A percentile compares a stretch with the other conserved stretches of the same genome.
Evolutionary conservation across 2,888 invertebrate genomes (phyloP).

Genomic region (Hemithea aestivaria): DNA sequence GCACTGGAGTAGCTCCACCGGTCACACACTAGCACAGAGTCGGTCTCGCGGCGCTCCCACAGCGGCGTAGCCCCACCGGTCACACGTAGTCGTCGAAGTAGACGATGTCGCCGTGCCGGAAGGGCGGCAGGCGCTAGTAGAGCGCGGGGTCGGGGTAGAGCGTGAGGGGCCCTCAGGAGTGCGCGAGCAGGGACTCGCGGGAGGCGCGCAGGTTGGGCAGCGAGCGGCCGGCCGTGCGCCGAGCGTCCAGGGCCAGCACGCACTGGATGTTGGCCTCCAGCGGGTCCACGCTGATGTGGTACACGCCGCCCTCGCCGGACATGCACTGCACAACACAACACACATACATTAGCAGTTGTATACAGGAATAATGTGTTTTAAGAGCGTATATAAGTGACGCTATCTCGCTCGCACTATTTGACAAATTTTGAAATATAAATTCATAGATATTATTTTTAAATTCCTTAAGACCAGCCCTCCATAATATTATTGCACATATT

Average conservation of each 20-base stretch:
- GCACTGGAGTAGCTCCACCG: no score
- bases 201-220: constrained; percentile 86
- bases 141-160: constrained; percentile 67
- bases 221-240: constrained; percentile 66
- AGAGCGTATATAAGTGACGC: no score
- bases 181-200: constrained; percentile 50
- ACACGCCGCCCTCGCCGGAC: constrained; percentile 54
- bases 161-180: constrained; percentile 62
- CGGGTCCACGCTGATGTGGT: constrained; percentile 72
- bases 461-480: no score
- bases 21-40: no score
- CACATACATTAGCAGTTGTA: no score
- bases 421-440: no score
- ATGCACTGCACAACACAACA: constrained; percentile 29
- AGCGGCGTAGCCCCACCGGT: constrained; percentile 13
- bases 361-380: no score
- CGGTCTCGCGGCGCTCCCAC: neutral
- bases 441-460: no score
- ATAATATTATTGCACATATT: no score
- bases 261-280: constrained; percentile 65
- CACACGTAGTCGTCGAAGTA: constrained; percentile 30
- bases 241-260: constrained; percentile 71
- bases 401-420: no score
- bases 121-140: constrained; percentile 47
- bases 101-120: constrained; percentile 22